Evolutionary conservation across 2,113 vertebrate species (phyloP), one percentile per base, ranked within the genome.

Genomic region (Burhinus bistriatus): DNA sequence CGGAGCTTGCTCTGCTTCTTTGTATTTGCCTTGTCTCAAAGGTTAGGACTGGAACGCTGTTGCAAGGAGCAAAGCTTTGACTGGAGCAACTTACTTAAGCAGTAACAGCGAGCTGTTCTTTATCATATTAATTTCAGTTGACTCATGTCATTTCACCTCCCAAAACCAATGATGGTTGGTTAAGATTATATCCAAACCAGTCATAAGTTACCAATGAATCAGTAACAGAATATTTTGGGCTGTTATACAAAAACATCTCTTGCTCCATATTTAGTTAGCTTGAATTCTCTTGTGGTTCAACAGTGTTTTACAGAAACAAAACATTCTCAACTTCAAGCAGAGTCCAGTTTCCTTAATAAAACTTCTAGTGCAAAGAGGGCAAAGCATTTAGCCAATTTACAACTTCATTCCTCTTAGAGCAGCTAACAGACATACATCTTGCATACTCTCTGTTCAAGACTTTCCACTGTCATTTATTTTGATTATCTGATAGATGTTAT

Each of bases 171-270:
- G 68, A 30, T 81, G 82, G 76, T 59, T 87, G 82, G 83, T 70
- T 89, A 34, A 86, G 59, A 86, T 79, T 86, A 17, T 78, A 51
- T 93, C 96, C 97, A 96, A 94, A 89, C 71, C 20, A 5, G 65
- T 79, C 29, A 52, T 91, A 96, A 97, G 30, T 95, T 96, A 93
- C 85, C 59, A 27, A 3, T 51, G 96, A 90, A 81, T 97, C 96
- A 89, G 95, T 59, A 75, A 58, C 62, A 75, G 91, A 93, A 69
- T 64, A 69, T 94, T 97, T 71, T 59, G 84, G 87, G 84, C 93
- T 61, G 25, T 51, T 89, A 73, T 70, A 81, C 45, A 89, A 93
- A 97, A 93, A 94, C 72, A 94, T 79, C 54, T 87, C 87, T 78
- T 94, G 58, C 59, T 94, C 79, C 69, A 61, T 87, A 61, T 87